A percentile compares a stretch with the other conserved stretches of the same genome.
phyloP scores from a whole-genome alignment of 2,888 invertebrate species.

The Drosophila flavopinicola region DNA sequence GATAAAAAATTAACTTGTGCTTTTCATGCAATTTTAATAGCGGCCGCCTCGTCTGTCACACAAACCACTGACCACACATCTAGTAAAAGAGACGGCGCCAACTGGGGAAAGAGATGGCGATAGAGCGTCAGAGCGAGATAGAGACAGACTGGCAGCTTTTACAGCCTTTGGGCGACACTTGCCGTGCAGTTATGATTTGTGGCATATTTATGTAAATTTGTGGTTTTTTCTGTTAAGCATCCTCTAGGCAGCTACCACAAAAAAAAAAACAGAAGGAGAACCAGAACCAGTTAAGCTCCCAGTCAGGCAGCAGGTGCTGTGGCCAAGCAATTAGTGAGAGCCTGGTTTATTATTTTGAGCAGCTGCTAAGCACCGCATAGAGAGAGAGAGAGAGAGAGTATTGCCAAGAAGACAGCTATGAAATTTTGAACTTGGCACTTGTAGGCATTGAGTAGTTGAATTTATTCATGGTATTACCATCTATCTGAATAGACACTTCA shows the following conservation, averaged over 20 bases:
- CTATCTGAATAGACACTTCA: neutral
- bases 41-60: conserved; percentile 36
- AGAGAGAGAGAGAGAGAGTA: conserved; percentile 3
- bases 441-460: conserved; percentile 1
- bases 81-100: neutral
- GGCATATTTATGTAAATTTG: conserved; percentile 82
- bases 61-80: conserved; percentile 52
- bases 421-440: conserved; percentile 1
- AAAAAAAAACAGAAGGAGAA: neutral
- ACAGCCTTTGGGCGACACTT: conserved; percentile 50
- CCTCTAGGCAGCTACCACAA: conserved; percentile 20
- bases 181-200: conserved; percentile 76
- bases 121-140: neutral
- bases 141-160: conserved; percentile 5
- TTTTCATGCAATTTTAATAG: conserved; percentile 77
- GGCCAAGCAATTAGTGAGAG: conserved; percentile 77
- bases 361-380: conserved; percentile 13
- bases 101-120: neutral
- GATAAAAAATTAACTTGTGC: conserved; percentile 75
- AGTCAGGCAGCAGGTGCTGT: conserved; percentile 71
- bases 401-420: conserved; percentile 1
- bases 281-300: conserved; percentile 26
- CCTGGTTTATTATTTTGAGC: conserved; percentile 45
- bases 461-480: conserved; percentile 19
- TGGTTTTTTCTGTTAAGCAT: conserved; percentile 62